A percentile compares a stretch with the other conserved stretches of the same genome.
These are phyloP conservation scores for Rhinogobio ventralis DNA, from an alignment of 2,797 vertebrate species.

Conservation along the genomic window DNA sequence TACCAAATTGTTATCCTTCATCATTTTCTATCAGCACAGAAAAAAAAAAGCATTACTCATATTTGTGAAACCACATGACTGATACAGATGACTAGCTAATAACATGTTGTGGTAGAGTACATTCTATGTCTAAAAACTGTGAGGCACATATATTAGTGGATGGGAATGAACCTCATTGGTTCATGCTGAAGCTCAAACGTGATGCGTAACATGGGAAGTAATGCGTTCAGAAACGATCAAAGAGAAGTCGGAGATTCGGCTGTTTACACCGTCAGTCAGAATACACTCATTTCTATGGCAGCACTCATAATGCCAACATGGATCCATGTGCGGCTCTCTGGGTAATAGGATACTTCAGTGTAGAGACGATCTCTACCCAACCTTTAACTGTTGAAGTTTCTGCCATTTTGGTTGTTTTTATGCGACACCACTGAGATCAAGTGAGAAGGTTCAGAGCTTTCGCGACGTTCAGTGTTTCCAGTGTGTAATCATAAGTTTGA, in stretches of 20 bases:
- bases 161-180: too few relatives aligned
- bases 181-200: too few relatives aligned
- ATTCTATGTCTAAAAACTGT: neutral
- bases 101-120: neutral
- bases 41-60: neutral
- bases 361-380: neutral
- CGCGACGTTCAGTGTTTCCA: too few relatives aligned
- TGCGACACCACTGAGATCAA: neutral
- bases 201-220: too few relatives aligned
- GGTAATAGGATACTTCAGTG: neutral
- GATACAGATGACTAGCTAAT: neutral
- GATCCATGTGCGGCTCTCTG: neutral
- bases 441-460: neutral
- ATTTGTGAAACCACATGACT: neutral
- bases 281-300: too few relatives aligned
- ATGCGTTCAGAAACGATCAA: too few relatives aligned
- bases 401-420: neutral
- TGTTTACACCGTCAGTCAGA: too few relatives aligned
- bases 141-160: neutral
- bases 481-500: too few relatives aligned
- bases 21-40: slow-evolving; percentile 91
- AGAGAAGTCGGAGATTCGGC: too few relatives aligned
- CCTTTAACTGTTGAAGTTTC: neutral
- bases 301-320: neutral
- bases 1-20: slow-evolving; percentile 99